These are phyloP conservation scores for Pao palembangensis DNA, from an alignment of 2,113 vertebrate genomes.

Conservation along the genomic window DNA sequence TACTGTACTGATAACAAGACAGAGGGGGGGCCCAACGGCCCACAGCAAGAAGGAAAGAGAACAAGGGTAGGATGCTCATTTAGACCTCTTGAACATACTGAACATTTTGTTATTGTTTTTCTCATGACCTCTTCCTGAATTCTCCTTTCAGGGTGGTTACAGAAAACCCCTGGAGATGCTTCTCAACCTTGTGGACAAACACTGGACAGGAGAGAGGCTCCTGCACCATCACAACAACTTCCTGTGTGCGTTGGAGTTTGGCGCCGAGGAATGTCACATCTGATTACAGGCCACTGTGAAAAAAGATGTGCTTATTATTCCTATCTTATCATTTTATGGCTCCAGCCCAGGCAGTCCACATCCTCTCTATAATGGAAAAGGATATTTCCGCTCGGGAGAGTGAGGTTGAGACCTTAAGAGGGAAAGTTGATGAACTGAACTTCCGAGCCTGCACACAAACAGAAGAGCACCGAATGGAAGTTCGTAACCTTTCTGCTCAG, in stretches of 20 bases:
- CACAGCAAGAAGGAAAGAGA: slow-evolving; percentile 32
- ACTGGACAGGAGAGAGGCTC: slow-evolving; percentile 73
- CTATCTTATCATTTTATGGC: slow-evolving; percentile 24
- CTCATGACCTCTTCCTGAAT: neutral
- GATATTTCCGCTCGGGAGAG: slow-evolving; percentile 54
- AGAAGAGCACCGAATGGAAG: slow-evolving; percentile 46
- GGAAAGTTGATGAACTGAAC: slow-evolving; percentile 54
- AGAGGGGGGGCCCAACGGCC: slow-evolving; percentile 23
- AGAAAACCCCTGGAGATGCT: slow-evolving; percentile 73
- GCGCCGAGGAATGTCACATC: slow-evolving; percentile 19
- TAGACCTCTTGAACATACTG: neutral
- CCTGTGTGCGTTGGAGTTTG: slow-evolving; percentile 73
- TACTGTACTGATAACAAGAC: slow-evolving; percentile 40
- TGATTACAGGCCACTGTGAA: slow-evolving; percentile 27
- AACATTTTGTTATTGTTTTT: neutral
- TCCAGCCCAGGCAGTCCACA: slow-evolving; percentile 74
- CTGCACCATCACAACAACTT: slow-evolving; percentile 75
- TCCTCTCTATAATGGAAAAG: slow-evolving; percentile 73
- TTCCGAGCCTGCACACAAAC: slow-evolving; percentile 46
- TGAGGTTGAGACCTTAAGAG: slow-evolving; percentile 62
- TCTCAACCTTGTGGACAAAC: slow-evolving; percentile 77
- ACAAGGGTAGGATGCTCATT: slow-evolving; percentile 38
- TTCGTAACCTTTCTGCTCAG: slow-evolving; percentile 53
- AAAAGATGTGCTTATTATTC: slow-evolving; percentile 12
- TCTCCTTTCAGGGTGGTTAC: slow-evolving; percentile 41